Base-by-base conservation (phyloP, 1,140 invertebrate genomes). In the Arctopsyche grandis region DNA sequence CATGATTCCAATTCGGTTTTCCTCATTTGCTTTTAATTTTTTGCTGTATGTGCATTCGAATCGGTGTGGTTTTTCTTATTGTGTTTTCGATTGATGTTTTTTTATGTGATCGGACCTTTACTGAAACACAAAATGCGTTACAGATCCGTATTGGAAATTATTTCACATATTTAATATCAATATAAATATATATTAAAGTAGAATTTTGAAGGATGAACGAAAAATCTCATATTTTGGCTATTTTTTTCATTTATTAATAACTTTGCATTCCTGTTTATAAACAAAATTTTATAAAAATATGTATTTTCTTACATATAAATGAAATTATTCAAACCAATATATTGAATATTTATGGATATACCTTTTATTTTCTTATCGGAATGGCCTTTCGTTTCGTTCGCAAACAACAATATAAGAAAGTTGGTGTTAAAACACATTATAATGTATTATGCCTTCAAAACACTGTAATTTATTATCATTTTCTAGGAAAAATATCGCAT, bases 381-480 rank as follows among this genome's bases (percentile, higher is more conserved):
- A 52, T 16, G 16, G 19, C 21, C 14, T 60, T 60, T 60, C 14
- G 7, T 60, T 66, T 66, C n/a, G 9, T 38, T 38, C 48, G 16
- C 48, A 66, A 66, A 26, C 24, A 66, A 12, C 29, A 38, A 38
- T 38, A 38, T 38, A 7, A 38, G 29, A 38, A 38, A 24, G 24
- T 26, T 29, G 24, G 12, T 9, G 63, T 14, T 22, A 52, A 52
- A 52, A 16, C 48, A 52, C 48, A 52, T 52, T 52, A 52, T 52
- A 66, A 66, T 22, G 24, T 66, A 66, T 66, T 66, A 66, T 66
- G 21, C 10, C 21, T 66, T 66, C 22, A 66, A 66, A 66, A 24
- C 3, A 66, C 24, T 66, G 19, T 66, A 22, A 66, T 66, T 66
- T 66, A 66, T 66, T 66, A 26, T 63, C 58, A 22, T 22, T 26